These are phyloP conservation scores for Calonectris borealis DNA, from an alignment of 2,113 vertebrate species.

Conservation along the genomic window DNA sequence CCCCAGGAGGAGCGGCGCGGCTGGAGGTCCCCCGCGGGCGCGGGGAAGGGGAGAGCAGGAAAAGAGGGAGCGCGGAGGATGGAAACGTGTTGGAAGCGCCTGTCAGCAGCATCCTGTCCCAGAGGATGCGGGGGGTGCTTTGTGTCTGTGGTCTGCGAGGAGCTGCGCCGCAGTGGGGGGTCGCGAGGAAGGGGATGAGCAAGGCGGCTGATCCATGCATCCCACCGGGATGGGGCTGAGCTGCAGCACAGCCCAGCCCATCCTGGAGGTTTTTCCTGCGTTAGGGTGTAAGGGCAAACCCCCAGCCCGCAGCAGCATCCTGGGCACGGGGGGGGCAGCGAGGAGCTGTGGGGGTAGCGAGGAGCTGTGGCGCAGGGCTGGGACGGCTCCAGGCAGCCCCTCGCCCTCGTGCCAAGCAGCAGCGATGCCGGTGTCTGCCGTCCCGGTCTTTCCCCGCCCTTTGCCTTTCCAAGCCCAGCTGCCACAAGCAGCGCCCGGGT, in stretches of 20 bases:
- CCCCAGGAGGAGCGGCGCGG: not conserved
- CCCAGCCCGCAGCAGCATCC: not conserved
- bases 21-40: not conserved
- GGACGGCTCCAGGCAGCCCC: not conserved
- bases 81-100: not conserved
- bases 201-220: not conserved
- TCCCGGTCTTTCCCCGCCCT: rapidly evolving
- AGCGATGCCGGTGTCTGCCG: not conserved
- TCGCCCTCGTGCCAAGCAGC: rapidly evolving
- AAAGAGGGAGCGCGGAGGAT: not conserved
- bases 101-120: not conserved
- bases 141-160: rapidly evolving
- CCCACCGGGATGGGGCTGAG: not conserved
- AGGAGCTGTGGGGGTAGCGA: not conserved
- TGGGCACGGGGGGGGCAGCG: too few species aligned
- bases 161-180: rapidly evolving
- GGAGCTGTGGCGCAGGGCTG: not conserved
- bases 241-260: not conserved
- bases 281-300: not conserved
- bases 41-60: not conserved
- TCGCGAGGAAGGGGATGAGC: not conserved
- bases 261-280: not conserved
- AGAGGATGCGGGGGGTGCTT: not conserved
- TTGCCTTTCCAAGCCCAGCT: not conserved
- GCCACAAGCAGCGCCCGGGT: not conserved